Evolutionary conservation across 2,797 vertebrate species (phyloP), one percentile per base, ranked within the genome.

Genomic region (Sorex maritimensis): DNA sequence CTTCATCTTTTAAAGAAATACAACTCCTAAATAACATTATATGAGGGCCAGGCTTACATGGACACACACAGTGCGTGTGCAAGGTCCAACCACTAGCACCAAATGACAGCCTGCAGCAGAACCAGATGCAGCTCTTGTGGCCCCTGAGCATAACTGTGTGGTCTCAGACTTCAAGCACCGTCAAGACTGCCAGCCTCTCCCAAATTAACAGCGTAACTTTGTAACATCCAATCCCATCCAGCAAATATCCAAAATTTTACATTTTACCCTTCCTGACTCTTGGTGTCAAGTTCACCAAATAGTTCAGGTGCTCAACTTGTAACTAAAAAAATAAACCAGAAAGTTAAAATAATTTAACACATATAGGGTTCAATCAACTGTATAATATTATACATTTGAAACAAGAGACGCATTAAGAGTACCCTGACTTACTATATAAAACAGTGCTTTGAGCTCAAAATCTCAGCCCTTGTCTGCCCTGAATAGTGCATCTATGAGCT

Each of bases 261-360:
- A 80, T 74, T 78, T 91, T 17, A 71, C 23, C 30, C 11, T 17
- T 78, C 30, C 55, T 63, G 65, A 91, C 52, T 30, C 71, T 72
- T 72, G 11, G 12, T 52, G 34, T 30, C 19, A 65, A 24, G 34
- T 24, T 30, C 26, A 58, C 13, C 30, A 30, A 21, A 41, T 0
- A 81, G 7, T 49, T 92, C 67, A 78, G 12, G 30, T 0, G 75
- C 21, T 75, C 61, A 88, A 78, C 52, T 44, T 91, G 52, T 30
- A 90, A 44, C 46, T 34, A 69, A 75, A 90, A 83, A 23, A 80
- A 2, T 34, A 90, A 91, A 55, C 38, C 15, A 58, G 8, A 79
- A 92, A 74, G 38, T 65, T 86, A 79, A 92, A 94, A 73, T 81
- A 46, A 92, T 55, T 83, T 41, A 92, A 88, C 23, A 90, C 52